phyloP scores from a whole-genome alignment of 2,888 invertebrate species.

The Yponomeuta plumbellus region DNA sequence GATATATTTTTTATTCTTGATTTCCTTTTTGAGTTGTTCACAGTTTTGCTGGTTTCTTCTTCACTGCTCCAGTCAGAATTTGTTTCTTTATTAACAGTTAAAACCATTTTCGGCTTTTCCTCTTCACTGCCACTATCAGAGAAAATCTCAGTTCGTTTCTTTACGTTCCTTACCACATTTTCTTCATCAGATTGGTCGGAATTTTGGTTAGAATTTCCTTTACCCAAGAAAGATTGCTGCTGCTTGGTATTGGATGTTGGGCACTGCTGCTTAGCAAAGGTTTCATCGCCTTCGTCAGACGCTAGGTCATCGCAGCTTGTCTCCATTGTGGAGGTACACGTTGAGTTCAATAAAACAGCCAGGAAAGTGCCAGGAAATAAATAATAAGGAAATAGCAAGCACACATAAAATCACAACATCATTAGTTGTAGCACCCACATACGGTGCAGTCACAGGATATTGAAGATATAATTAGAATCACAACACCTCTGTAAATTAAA shows the following conservation, averaged over 20 bases:
- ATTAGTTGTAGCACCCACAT: too few relatives aligned
- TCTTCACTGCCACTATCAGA: constrained; percentile 48
- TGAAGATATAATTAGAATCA: too few relatives aligned
- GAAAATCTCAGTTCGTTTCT: constrained; percentile 39
- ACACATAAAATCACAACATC: too few relatives aligned
- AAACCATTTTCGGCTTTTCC: not conserved
- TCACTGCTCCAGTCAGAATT: constrained; percentile 3
- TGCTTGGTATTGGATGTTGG: not conserved
- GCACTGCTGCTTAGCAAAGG: not conserved
- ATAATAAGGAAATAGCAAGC: too few relatives aligned
- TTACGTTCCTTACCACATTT: constrained; percentile 26
- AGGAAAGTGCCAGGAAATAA: too few relatives aligned
- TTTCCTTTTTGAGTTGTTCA: constrained; percentile 17
- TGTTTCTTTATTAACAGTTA: not conserved
- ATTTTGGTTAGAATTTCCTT: not conserved
- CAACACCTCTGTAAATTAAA: too few relatives aligned
- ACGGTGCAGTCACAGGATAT: too few relatives aligned
- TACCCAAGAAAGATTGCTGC: not conserved
- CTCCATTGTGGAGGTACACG: not conserved
- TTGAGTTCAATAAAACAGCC: too few relatives aligned
- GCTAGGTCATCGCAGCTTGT: not conserved
- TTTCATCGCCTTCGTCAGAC: not conserved
- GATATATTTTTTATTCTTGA: constrained; percentile 24
- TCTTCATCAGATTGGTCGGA: constrained; percentile 25
- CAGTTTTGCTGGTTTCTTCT: not conserved